Evolutionary conservation across 2,797 vertebrate genomes (phyloP), one percentile per base, ranked within the genome.

Genomic region (Pangasius krempfi): DNA sequence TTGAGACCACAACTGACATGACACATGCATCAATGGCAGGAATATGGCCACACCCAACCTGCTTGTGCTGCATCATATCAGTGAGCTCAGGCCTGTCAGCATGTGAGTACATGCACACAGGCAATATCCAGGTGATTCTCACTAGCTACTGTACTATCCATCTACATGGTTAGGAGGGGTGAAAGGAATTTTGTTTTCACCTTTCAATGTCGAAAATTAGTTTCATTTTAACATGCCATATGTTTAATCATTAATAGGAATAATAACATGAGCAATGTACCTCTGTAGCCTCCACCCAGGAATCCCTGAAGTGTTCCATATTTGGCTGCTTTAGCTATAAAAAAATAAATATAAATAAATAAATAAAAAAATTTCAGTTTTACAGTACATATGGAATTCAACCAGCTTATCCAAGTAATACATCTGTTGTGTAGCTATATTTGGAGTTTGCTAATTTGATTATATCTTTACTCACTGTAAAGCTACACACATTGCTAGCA

Each of bases 271-370:
- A n/a, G 7, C 1, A 16, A 1, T 93, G 79, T 93, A 98, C 97
- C 97, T 97, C 95, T 96, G 91, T 96, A 97, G 89, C 87, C 89
- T 70, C 88, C 90, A 76, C 96, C 96, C 89, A 98, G 93, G 91
- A 97, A 97, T 89, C 96, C 96, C 37, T 97, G 95, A 90, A 97
- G 94, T 89, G 96, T 94, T 88, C 96, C 96, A 0, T 96, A 99
- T 94, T 99, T 99, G 44, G 97, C 96, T 86, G 98, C 97, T 94
- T 99, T 99, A 91, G 96, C 98, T 98, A 3, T 92, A 4, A 89
- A 91, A 87, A 91, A 68, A 88, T 16, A 73, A 44, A 76, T 1
- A 64, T 1, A 64, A 88, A 75, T 7, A 20, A 75, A 18, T n/a
- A 16, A 18, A 18, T 3, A 4, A 56, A 54, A 70, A 68, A 52